Evolutionary conservation across 1,140 invertebrate species (phyloP), one percentile per base, ranked within the genome.

Genomic region (Trachelipus rathkii): DNA sequence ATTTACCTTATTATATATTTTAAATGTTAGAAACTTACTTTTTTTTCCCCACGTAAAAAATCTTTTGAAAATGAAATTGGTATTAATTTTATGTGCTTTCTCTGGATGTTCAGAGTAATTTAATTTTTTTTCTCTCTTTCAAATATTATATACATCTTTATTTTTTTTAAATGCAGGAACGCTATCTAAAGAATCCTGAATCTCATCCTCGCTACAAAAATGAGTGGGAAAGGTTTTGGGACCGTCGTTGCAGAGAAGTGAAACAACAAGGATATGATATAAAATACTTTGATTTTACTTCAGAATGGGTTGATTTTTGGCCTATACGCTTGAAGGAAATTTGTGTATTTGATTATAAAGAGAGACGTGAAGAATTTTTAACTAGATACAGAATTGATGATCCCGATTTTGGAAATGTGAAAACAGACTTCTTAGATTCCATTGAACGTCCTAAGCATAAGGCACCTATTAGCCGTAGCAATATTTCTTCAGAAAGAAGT

Each of bases 331-430:
- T 60, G 4, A 13, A 19, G 8, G 50, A 60, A 60, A 13, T 60
- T 60, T 60, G 50, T 19, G 11, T 19, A 15, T 1, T 60, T 4
- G 50, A 60, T 13, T 60, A 60, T 60, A 60, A 60, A 60, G 19
- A 19, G 11, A 60, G 50, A 8, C 11, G 50, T 15, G 50, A 60
- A 15, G 50, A 60, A 60, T 19, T 60, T 13, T 19, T 60, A 13
- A 15, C 50, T 60, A 60, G 50, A 19, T 60, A 60, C 50, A 60
- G 50, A 60, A 19, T 60, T 60, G 50, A 60, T 15, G 50, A 60
- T 19, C 50, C 50, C 3, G 50, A 60, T 60, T 13, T 13, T 60
- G 11, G 19, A 60, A 3, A 13, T 19, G 19, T 15, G 8, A 15
- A 15, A 60, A 13, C 19, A 3, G 50, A 60, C 19, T 60, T 60